Base-by-base conservation (phyloP, 2,888 invertebrate species). In the Listrodromus nycthemerus region DNA sequence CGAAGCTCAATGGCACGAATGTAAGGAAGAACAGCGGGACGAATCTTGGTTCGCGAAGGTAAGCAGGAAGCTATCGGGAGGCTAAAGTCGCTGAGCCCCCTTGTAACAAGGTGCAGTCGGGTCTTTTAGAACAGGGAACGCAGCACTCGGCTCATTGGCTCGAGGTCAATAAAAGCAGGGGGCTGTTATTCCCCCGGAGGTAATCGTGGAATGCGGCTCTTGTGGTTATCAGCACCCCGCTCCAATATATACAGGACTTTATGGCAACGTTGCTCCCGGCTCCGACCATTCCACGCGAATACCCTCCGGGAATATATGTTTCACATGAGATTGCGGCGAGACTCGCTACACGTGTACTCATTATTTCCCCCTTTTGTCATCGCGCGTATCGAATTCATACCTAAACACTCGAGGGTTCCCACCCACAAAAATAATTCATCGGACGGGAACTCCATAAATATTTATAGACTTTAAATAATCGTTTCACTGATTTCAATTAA, bases 181-280 rank as follows among this genome's bases (percentile, higher is more conserved):
- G 16, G 21, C 55, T 52, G 41, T 73, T 71, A 71, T 78, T 65
- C 52, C 65, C 50, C n/a, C 19, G 45, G 63, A 63, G 52, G 71
- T 63, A 71, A 71, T 30, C 55, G 27, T 37, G 79, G 83, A 82
- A 86, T 81, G 80, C 67, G 63, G 63, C 84, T 86, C 78, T 79
- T 86, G 82, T 70, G 61, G 76, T 82, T 88, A 86, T 87, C 80
- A 86, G 73, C 73, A 16, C 33, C 67, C 70, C 41, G 70, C 79
- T 79, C 65, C 27, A 33, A 77, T 45, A 74, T 80, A 67, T 48
- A 67, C 65, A 37, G 21, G 50, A 67, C 45, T 74, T 74, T 74
- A 80, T 61, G 27, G 48, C 58, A 66, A 52, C 24, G 55, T 80
- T 30, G 37, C 21, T 13, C 27, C 19, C 50, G 19, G 7, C 55